Evolutionary conservation across 2,113 vertebrate genomes (phyloP).

Genomic region (Nothocercus julius): DNA sequence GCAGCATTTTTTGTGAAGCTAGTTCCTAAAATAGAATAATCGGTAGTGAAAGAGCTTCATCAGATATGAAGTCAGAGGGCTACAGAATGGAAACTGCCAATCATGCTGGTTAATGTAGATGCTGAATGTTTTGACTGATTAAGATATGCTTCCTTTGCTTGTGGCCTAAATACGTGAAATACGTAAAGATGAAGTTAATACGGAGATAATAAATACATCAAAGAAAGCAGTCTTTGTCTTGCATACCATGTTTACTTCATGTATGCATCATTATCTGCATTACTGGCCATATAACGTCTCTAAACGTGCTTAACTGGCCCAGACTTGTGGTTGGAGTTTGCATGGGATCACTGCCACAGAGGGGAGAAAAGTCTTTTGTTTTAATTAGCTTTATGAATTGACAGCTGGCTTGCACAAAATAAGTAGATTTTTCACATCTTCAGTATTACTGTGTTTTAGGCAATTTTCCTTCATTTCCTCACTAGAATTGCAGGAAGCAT

Average conservation of each 20-base stretch:
- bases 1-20: background rate
- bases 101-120: background rate
- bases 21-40: background rate
- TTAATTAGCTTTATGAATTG: background rate
- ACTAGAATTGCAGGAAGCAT: background rate
- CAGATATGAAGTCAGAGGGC: background rate
- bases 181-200: background rate
- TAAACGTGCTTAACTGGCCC: background rate
- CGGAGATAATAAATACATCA: background rate
- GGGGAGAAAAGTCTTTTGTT: background rate
- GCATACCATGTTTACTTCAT: background rate
- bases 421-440: background rate
- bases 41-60: background rate
- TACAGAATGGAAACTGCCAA: background rate
- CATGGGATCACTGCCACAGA: background rate
- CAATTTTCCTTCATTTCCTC: background rate
- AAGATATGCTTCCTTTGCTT: background rate
- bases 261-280: background rate
- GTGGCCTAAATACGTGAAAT: background rate
- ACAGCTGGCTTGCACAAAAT: background rate
- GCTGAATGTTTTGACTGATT: background rate
- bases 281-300: background rate
- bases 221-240: background rate
- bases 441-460: background rate
- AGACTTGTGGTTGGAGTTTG: background rate